Percentiles rank a stretch among this genome's conserved stretches.
These are phyloP conservation scores for Onthophagus sagittarius DNA, from an alignment of 2,888 invertebrate species.

Conservation along the genomic window DNA sequence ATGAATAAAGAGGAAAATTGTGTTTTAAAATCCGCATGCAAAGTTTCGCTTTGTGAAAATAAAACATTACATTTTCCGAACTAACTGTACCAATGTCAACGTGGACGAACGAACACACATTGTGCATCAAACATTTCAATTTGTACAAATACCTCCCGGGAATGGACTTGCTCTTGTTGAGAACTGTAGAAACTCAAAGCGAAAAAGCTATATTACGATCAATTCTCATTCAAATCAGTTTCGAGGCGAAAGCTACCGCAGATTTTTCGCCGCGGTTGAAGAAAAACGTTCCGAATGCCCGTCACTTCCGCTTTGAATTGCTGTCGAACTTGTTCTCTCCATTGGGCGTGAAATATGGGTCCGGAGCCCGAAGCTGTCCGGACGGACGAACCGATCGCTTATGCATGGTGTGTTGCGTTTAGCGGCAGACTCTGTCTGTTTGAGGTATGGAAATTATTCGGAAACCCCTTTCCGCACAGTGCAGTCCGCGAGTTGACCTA, in stretches of 20 bases:
- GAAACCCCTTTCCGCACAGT: neutral
- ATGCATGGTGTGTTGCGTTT: neutral
- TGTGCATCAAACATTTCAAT: neutral
- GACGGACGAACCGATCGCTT: neutral
- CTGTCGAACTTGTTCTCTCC: neutral
- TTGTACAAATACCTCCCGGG: neutral
- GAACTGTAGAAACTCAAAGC: neutral
- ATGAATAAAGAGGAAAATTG: too few relatives aligned
- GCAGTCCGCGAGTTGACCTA: neutral
- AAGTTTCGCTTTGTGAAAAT: too few relatives aligned
- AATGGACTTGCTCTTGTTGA: neutral
- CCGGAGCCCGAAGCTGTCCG: neutral
- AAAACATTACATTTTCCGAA: neutral
- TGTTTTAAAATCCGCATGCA: too few relatives aligned
- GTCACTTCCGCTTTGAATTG: neutral
- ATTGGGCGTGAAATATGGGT: neutral
- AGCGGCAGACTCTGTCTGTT: neutral
- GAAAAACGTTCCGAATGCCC: neutral
- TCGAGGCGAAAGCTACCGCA: neutral
- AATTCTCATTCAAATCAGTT: neutral
- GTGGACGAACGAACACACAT: neutral
- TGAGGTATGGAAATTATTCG: neutral
- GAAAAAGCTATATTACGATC: neutral
- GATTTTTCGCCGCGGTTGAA: neutral
- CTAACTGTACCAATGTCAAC: neutral